Base-by-base conservation (phyloP, 2,888 invertebrate genomes). In the Caenorhabditis parvicauda region DNA sequence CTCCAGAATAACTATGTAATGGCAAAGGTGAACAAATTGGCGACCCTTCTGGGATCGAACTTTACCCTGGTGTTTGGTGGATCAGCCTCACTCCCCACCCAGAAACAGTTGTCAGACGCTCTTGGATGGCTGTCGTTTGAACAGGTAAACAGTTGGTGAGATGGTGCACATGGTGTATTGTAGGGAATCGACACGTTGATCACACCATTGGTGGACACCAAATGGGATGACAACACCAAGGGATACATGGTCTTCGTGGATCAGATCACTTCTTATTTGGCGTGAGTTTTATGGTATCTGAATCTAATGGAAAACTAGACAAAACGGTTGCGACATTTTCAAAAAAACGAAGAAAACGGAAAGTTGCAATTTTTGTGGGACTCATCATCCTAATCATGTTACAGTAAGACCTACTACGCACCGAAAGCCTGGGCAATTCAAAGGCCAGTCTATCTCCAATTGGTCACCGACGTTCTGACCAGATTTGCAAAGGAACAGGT, bases 231-330 rank as follows among this genome's bases (percentile, higher is more conserved):
- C 46, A 61, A 61, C 41, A 45, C 39, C 19, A 48, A 59, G 28
- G 70, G 70, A 58, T 70, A 70, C 41, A 55, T 48, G 17, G 29
- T 70, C 39, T 65, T 65, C 56, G 52, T 70, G 21, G 70, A 70
- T 47, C 70, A 70, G 51, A 67, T 64, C 39, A 58, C 59, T 1
- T 62, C 58, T 2, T 61, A 64, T 32, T 21, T 58, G 17, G 49
- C 58, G 45, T 58, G 5, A 35, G 43, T 50, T 21, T 49, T n/a
- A n/a, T n/a, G n/a, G n/a, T n/a, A n/a, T n/a, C n/a, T n/a, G n/a
- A n/a, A n/a, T n/a, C n/a, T n/a, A n/a, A n/a, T n/a, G n/a, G n/a
- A n/a, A n/a, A n/a, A n/a, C n/a, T n/a, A n/a, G n/a, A n/a, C n/a
- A n/a, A n/a, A n/a, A n/a, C n/a, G n/a, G n/a, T n/a, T n/a, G n/a